These are phyloP conservation scores for Periophthalmus magnuspinnatus DNA, from an alignment of 2,797 vertebrate genomes.

Conservation along the genomic window DNA sequence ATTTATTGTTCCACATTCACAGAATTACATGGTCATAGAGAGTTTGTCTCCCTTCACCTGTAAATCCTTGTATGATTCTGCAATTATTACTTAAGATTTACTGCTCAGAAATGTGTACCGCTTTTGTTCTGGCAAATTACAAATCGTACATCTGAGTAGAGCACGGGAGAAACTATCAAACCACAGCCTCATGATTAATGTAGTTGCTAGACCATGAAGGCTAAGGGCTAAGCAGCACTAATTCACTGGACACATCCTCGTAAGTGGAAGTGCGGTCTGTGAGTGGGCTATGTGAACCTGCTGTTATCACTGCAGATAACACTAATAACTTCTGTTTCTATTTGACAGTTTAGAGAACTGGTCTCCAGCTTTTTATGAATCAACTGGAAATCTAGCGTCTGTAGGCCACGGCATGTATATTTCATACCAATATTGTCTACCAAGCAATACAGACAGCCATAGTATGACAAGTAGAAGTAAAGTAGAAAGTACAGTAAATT, in stretches of 20 bases:
- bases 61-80: slow-evolving; percentile 32
- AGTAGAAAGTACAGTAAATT: neutral
- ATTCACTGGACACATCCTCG: neutral
- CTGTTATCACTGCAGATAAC: slow-evolving; percentile 28
- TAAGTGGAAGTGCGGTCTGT: slow-evolving; percentile 11
- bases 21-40: slow-evolving; percentile 13
- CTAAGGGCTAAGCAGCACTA: neutral
- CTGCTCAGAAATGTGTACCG: slow-evolving; percentile 27
- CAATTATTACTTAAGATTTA: slow-evolving; percentile 72
- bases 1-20: neutral
- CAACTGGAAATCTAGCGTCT: neutral
- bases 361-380: slow-evolving; percentile 13
- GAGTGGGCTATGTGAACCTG: neutral
- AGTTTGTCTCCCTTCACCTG: slow-evolving; percentile 30
- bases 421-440: slow-evolving; percentile 13
- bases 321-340: slow-evolving; percentile 11
- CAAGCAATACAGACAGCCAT: neutral
- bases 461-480: neutral
- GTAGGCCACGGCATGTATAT: slow-evolving; percentile 6
- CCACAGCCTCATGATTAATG: neutral
- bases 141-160: slow-evolving; percentile 56
- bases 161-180: slow-evolving; percentile 10
- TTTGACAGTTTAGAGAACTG: slow-evolving; percentile 15
- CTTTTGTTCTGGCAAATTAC: slow-evolving; percentile 35
- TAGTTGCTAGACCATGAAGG: neutral